phyloP scores from a whole-genome alignment of 2,888 invertebrate genomes.

The Antheraea assamensis region DNA sequence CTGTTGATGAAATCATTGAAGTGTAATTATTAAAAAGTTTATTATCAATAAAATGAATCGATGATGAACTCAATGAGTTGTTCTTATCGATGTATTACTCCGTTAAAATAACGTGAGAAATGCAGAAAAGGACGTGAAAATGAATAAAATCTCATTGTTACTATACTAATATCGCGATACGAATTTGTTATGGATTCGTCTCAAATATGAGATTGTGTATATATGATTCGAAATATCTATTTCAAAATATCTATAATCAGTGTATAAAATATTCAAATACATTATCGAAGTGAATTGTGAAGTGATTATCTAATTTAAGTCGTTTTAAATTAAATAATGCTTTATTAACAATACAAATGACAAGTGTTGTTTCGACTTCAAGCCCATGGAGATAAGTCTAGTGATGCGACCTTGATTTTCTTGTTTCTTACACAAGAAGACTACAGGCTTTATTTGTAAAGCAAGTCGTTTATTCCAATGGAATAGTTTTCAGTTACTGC shows the following conservation, averaged over 20 bases:
- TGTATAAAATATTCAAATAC: neutral
- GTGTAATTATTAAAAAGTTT: too few species aligned
- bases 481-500: neutral
- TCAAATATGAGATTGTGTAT: neutral
- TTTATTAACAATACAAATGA: constrained; percentile 24
- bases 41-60: neutral
- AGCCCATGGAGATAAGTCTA: neutral
- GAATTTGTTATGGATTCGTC: neutral
- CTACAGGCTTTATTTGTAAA: neutral
- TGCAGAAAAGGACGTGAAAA: neutral
- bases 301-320: too few species aligned
- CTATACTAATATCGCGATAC: neutral
- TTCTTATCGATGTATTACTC: neutral
- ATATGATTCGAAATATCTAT: neutral
- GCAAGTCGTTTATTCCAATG: neutral
- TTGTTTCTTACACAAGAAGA: neutral
- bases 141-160: neutral
- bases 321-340: neutral
- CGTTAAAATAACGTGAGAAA: neutral
- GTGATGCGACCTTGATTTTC: neutral
- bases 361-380: neutral
- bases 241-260: neutral
- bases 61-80: neutral
- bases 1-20: too few species aligned
- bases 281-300: too few species aligned